A percentile compares a stretch with the other conserved stretches of the same genome.
These are phyloP conservation scores for Scomber scombrus DNA, from an alignment of 2,113 vertebrate species.

Conservation along the genomic window DNA sequence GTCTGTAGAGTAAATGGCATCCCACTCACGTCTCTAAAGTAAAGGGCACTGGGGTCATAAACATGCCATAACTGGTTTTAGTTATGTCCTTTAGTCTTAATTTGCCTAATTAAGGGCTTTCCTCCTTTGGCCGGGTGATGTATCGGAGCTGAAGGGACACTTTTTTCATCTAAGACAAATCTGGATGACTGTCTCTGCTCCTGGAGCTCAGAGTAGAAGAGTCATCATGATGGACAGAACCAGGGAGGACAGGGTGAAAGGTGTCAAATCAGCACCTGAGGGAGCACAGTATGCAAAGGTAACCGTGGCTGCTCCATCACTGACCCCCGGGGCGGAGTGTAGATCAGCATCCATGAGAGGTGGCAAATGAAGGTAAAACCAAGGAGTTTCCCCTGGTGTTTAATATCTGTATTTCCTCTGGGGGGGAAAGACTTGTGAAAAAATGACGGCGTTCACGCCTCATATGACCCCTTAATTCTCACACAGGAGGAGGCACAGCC, in stretches of 20 bases:
- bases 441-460: neutral
- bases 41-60: no score
- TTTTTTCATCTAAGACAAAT: no score
- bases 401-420: neutral
- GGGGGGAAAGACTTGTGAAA: neutral
- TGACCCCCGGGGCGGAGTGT: neutral
- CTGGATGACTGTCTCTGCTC: no score
- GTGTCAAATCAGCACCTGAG: conserved; percentile 3
- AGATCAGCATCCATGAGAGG: conserved; percentile 28
- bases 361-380: conserved; percentile 8
- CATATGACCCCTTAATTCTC: conserved; percentile 41
- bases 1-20: no score
- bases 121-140: no score
- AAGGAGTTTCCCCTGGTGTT: neutral
- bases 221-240: neutral
- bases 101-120: neutral
- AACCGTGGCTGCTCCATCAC: neutral
- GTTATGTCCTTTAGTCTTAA: neutral
- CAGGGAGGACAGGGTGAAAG: neutral
- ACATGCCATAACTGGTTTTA: neutral
- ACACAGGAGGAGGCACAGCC: conserved; percentile 70
- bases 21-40: no score
- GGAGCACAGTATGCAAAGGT: conserved; percentile 1
- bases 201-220: no score
- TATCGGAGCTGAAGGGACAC: no score